Percentiles rank a stretch among this genome's conserved stretches.
These are phyloP conservation scores for Copidosoma floridanum DNA, from an alignment of 1,140 invertebrate species.

Conservation along the genomic window DNA sequence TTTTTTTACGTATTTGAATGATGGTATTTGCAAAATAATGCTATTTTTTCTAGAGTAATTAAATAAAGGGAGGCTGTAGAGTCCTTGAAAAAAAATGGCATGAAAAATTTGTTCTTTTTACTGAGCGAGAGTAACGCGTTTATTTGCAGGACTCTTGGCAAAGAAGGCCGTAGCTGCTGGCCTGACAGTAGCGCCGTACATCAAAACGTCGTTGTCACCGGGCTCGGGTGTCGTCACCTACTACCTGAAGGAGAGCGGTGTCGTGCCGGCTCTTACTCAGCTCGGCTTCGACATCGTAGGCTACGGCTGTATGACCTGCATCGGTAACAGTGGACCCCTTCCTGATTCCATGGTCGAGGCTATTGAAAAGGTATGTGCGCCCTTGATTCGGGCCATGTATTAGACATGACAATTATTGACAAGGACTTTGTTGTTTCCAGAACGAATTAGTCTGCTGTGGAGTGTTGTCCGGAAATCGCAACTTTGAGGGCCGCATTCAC, in stretches of 20 bases:
- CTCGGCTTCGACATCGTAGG: conserved; percentile 93
- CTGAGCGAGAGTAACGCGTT: too few species aligned
- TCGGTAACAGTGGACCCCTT: conserved; percentile 94
- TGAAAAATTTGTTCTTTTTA: neutral
- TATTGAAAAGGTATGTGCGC: conserved; percentile 79
- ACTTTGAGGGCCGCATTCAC: conserved; percentile 97
- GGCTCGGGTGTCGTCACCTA: conserved; percentile 98
- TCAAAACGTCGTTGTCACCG: conserved; percentile 95
- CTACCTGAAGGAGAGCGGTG: conserved; percentile 86
- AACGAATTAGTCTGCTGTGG: conserved; percentile 92
- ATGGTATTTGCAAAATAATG: too few species aligned
- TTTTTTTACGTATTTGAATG: too few species aligned
- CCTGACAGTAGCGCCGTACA: conserved; percentile 83
- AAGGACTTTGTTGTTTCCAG: too few species aligned
- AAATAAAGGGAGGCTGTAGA: too few species aligned
- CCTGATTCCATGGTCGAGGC: conserved; percentile 87
- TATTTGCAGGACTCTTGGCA: conserved; percentile 75
- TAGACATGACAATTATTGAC: too few species aligned
- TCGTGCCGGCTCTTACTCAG: conserved; percentile 81
- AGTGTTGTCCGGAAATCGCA: conserved; percentile 93
- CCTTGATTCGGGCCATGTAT: too few species aligned
- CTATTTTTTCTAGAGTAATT: neutral
- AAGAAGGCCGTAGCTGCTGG: conserved; percentile 94
- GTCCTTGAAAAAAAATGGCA: neutral
- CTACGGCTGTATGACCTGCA: conserved; percentile 99